Base-by-base conservation (phyloP, 2,113 vertebrate genomes). In the Riparia riparia region DNA sequence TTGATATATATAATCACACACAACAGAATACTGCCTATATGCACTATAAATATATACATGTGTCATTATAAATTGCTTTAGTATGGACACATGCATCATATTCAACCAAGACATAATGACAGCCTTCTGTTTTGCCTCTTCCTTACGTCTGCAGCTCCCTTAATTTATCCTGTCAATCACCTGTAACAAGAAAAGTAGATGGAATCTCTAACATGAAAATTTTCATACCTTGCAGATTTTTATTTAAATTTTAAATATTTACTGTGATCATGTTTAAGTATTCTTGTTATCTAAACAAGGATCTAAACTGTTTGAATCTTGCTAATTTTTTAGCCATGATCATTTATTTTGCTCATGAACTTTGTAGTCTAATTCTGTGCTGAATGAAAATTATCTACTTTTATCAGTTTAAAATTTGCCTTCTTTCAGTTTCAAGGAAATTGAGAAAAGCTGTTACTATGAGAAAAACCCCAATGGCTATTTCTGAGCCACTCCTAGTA, bases 1-100 rank as follows among this genome's bases (percentile, higher is more conserved):
- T 44, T 18, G 9, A 63, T 28, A 13, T 56, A 18, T 42, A 77
- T n/a, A 56, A 56, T 44, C n/a, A 31, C 10, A 58, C 21, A 49
- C 28, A 82, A 57, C 7, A 72, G 56, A 84, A 82, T 53, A 51
- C 28, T 82, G 69, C 19, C 32, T 39, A 18, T 18, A 69, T 60
- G 28, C 70, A 58, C n/a, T 64, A 39, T 17, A 29, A 60, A 74
- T 31, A 34, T 15, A 73, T 15, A 71, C 26, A 49, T 25, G 3
- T 44, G 25, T 86, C 73, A 68, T 34, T 64, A 32, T 49, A 89
- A 72, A n/a, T 41, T 32, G 53, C 32, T 85, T 72, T 53, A 82
- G 21, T 2, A 3, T 12, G 42, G 24, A 49, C 34, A 80, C 0
- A 0, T 71, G 64, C 37, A 49, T 60, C 42, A 22, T n/a, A 45